phyloP scores from a whole-genome alignment of 2,888 invertebrate genomes.

The Eurois occulta region DNA sequence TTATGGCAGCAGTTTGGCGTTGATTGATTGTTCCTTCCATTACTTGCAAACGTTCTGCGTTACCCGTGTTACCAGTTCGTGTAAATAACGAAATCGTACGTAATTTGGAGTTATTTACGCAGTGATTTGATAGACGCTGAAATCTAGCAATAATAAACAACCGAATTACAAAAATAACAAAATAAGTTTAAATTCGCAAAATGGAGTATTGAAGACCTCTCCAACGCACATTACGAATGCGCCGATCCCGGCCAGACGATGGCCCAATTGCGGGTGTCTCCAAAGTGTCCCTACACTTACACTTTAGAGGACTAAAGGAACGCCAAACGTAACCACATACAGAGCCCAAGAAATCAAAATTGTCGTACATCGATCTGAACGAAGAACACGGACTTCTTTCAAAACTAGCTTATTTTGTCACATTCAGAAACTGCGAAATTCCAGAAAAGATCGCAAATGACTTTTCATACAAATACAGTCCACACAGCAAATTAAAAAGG shows the following conservation, averaged over 20 bases:
- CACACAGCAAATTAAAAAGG: conserved; percentile 16
- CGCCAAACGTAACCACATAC: neutral
- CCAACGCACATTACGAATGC: too few relatives aligned
- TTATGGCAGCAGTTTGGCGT: conserved; percentile 23
- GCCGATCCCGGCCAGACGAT: too few relatives aligned
- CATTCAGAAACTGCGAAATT: neutral
- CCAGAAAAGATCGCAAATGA: neutral
- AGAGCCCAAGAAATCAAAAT: neutral
- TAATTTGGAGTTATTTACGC: neutral
- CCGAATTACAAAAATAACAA: neutral
- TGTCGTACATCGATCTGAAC: neutral
- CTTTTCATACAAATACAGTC: neutral
- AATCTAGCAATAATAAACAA: neutral
- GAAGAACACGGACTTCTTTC: neutral
- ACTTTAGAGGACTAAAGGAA: too few relatives aligned
- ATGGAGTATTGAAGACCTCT: too few relatives aligned
- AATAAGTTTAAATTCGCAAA: neutral
- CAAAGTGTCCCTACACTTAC: too few relatives aligned
- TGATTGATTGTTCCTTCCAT: conserved; percentile 19
- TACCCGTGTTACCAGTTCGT: conserved; percentile 4
- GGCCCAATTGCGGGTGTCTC: too few relatives aligned
- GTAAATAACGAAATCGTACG: neutral
- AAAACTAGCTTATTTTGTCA: neutral
- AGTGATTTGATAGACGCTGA: neutral
- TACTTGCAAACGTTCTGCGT: conserved; percentile 9